Conservation (phyloP, 2,888 invertebrate species). For the Heterodera filipjevi region DNA sequence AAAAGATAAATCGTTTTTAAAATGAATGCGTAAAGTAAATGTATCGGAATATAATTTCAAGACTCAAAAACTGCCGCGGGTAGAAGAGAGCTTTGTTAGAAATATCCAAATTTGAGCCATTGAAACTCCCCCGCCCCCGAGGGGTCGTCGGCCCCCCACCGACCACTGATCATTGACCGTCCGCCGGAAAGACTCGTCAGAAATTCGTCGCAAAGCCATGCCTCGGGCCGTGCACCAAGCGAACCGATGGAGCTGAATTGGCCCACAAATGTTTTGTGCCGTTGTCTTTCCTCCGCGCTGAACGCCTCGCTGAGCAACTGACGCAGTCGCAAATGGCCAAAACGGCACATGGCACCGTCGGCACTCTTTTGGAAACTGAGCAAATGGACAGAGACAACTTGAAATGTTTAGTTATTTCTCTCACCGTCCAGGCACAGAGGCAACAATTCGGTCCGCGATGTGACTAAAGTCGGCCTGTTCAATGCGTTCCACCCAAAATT, state of each 20-base stretch:
- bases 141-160: neutral
- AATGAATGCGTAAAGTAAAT: no score
- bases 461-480: constrained; percentile 32
- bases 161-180: constrained; percentile 17
- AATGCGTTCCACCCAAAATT: constrained; percentile 32
- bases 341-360: constrained; percentile 4
- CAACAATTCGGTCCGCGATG: constrained; percentile 47
- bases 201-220: constrained; percentile 81
- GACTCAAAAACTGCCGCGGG: no score
- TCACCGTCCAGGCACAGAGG: constrained; percentile 50
- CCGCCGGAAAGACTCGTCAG: constrained; percentile 70
- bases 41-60: no score
- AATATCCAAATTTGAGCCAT: no score
- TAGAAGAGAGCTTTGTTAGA: no score
- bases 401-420: no score
- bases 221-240: constrained; percentile 73
- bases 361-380: constrained; percentile 9
- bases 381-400: neutral
- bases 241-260: constrained; percentile 66
- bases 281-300: constrained; percentile 19
- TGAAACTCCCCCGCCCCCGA: no score
- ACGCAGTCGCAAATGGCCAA: constrained; percentile 39
- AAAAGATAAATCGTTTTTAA: no score
- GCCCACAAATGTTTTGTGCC: constrained; percentile 11
- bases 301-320: constrained; percentile 29